Percentiles rank a stretch among this genome's conserved stretches.
Evolutionary conservation across 2,888 invertebrate genomes (phyloP).

Genomic region (Petrolisthes manimaculis): DNA sequence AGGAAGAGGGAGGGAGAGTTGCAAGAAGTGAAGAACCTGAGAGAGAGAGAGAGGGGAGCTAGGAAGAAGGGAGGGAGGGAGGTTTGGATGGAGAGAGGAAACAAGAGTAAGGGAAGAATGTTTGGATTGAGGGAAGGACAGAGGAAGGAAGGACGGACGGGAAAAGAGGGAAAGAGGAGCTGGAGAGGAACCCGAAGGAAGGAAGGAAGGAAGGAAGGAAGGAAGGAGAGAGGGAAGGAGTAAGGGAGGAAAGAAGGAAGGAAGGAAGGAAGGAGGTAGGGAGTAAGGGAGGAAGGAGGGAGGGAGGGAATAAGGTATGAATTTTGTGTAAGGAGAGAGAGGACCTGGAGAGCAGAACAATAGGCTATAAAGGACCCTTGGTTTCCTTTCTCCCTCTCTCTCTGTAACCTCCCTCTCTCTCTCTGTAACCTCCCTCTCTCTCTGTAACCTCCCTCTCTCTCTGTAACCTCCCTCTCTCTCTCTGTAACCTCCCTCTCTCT

Average conservation of each 20-base stretch:
- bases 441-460: too few relatives aligned
- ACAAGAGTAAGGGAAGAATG: background rate
- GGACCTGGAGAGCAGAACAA: too few relatives aligned
- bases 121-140: background rate
- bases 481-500: too few relatives aligned
- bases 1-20: background rate
- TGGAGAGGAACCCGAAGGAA: background rate
- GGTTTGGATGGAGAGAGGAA: background rate
- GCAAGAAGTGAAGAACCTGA: background rate
- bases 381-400: too few relatives aligned
- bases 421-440: too few relatives aligned
- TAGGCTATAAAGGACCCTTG: too few relatives aligned
- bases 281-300: background rate
- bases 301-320: background rate
- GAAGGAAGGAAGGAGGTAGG: constrained; percentile 4
- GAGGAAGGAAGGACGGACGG: background rate
- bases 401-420: too few relatives aligned
- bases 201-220: background rate
- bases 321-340: too few relatives aligned
- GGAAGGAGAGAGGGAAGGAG: background rate
- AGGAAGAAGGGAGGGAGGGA: background rate
- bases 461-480: too few relatives aligned
- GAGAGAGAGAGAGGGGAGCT: background rate
- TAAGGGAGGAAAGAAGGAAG: background rate
- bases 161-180: constrained; percentile 5